Percentiles rank a stretch among this genome's conserved stretches.
phyloP scores from a whole-genome alignment of 2,113 vertebrate species.

The Megaleporinus macrocephalus region DNA sequence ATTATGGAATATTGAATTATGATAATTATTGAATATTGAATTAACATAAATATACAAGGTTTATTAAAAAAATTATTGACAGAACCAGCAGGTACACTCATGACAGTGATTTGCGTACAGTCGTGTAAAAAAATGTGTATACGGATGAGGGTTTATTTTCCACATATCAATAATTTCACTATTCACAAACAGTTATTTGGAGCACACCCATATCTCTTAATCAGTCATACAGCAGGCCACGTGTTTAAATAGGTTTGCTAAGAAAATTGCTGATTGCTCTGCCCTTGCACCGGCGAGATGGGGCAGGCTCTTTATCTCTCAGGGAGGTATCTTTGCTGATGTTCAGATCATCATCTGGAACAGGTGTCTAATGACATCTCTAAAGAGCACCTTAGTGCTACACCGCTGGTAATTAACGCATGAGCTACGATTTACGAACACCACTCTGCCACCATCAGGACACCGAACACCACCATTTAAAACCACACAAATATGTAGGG shows the following conservation, averaged over 20 bases:
- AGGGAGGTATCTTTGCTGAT: not conserved
- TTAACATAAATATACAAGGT: not conserved
- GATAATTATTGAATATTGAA: too few relatives aligned
- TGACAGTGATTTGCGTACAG: not conserved
- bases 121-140: too few relatives aligned
- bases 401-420: not conserved
- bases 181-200: too few relatives aligned
- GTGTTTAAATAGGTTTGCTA: not conserved
- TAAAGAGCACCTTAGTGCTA: not conserved
- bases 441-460: too few relatives aligned
- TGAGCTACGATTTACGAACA: too few relatives aligned
- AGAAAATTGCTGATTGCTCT: not conserved
- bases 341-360: not conserved
- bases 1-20: too few relatives aligned
- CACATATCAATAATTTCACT: too few relatives aligned
- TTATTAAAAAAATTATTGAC: conserved; percentile 1
- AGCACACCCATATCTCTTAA: too few relatives aligned
- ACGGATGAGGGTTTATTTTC: too few relatives aligned
- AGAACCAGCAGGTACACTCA: not conserved
- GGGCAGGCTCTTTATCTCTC: not conserved
- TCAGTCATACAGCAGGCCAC: too few relatives aligned
- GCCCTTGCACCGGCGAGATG: not conserved
- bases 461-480: too few relatives aligned
- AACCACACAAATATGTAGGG: too few relatives aligned
- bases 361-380: conserved; percentile 18